Evolutionary conservation across 2,797 vertebrate species (phyloP).

Genomic region (Phalanger gymnotis): DNA sequence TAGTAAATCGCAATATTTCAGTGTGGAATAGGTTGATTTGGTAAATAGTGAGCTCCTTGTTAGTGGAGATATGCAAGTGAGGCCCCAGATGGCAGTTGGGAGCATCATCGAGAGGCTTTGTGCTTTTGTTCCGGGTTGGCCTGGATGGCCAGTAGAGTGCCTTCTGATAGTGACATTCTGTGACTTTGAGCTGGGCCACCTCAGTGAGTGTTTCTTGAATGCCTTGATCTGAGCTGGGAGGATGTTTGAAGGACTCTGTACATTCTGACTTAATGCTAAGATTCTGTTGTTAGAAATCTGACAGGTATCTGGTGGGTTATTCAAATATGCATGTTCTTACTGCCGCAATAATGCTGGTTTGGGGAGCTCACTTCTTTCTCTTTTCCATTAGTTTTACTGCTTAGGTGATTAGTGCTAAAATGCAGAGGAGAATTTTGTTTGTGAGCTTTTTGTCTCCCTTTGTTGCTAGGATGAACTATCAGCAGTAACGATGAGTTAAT

Average conservation of each 20-base stretch:
- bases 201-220: neutral
- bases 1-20: neutral
- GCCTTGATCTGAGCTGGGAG: neutral
- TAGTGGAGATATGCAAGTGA: neutral
- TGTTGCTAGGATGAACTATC: neutral
- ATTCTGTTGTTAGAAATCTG: neutral
- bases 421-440: neutral
- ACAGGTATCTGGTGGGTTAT: neutral
- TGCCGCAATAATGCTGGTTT: neutral
- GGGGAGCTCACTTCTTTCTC: neutral
- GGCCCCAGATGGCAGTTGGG: neutral
- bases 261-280: neutral
- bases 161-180: neutral
- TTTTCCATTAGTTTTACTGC: neutral
- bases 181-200: neutral
- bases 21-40: neutral
- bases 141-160: neutral
- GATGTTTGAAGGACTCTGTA: neutral
- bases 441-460: accelerated
- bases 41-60: neutral
- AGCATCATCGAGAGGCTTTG: neutral
- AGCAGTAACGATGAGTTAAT: accelerated
- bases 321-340: neutral
- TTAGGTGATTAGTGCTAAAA: accelerated
- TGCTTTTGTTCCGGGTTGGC: neutral